Evolutionary conservation across 2,113 vertebrate genomes (phyloP).

Genomic region (Propithecus coquereli): DNA sequence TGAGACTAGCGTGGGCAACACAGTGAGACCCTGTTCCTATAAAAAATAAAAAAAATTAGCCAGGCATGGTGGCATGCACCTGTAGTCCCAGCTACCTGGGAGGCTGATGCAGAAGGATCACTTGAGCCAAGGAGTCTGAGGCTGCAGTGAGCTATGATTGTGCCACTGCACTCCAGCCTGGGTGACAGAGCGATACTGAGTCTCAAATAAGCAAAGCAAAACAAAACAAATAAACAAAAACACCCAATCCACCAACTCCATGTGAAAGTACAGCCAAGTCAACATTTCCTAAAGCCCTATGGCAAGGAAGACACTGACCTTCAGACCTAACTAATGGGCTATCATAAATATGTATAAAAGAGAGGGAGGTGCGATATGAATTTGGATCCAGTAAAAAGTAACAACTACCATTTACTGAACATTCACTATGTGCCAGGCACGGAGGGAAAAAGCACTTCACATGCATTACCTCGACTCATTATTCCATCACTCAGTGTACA

Average conservation of each 20-base stretch:
- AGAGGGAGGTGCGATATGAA: not conserved
- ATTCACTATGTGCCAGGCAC: not conserved
- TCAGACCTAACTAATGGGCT: not conserved
- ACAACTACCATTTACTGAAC: not conserved
- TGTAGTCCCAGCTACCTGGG: too few species aligned
- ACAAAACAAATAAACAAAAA: not conserved
- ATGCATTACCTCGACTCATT: not conserved
- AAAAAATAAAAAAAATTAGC: too few species aligned
- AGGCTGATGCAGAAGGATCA: too few species aligned
- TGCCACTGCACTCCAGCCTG: too few species aligned
- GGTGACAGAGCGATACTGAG: too few species aligned
- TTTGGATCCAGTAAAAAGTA: not conserved
- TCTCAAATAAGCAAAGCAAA: too few species aligned
- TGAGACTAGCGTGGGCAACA: too few species aligned
- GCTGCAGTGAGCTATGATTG: too few species aligned
- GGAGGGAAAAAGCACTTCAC: not conserved
- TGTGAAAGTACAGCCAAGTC: not conserved
- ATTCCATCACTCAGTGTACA: not conserved
- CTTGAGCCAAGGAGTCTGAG: too few species aligned
- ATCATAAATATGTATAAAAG: not conserved
- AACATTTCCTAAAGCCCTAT: conserved; percentile 6
- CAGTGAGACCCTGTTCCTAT: too few species aligned
- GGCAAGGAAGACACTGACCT: not conserved
- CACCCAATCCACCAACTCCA: not conserved
- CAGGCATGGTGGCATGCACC: too few species aligned